Evolutionary conservation across 2,888 invertebrate species (phyloP).

Genomic region (Meiosimyza decipiens): DNA sequence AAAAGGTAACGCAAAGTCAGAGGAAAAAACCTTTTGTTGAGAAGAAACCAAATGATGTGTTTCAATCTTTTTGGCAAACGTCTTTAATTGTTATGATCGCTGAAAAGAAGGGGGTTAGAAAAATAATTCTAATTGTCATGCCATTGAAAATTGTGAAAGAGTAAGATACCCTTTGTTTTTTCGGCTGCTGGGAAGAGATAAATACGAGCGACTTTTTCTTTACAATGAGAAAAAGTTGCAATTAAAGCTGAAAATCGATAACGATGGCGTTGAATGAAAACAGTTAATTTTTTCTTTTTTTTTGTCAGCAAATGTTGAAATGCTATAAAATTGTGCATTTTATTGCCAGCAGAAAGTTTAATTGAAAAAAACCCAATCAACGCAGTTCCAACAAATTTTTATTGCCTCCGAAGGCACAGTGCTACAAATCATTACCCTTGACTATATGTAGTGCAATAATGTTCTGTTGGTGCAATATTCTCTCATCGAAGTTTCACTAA

Average conservation of each 20-base stretch:
- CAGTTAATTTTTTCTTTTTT: not conserved
- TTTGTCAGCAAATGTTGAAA: constrained; percentile 29
- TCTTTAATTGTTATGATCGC: constrained; percentile 25
- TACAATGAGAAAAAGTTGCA: not conserved
- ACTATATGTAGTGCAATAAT: not conserved
- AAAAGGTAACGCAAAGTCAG: not conserved
- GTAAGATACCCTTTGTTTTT: constrained; percentile 12
- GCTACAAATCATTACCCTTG: not conserved
- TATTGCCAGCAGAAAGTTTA: constrained; percentile 9
- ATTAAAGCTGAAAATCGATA: constrained; percentile 7
- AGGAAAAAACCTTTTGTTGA: too few species aligned
- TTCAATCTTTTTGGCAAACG: constrained; percentile 5
- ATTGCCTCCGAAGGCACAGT: not conserved
- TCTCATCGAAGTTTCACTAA: not conserved
- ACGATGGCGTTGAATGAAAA: not conserved
- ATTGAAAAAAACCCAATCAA: not conserved
- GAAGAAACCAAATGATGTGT: not conserved
- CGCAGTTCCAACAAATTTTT: constrained; percentile 12
- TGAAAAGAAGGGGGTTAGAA: not conserved
- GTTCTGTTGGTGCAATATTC: not conserved
- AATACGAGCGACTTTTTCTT: not conserved
- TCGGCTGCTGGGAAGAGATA: not conserved
- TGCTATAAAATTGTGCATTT: constrained; percentile 28
- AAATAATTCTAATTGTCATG: constrained; percentile 14
- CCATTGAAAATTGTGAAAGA: not conserved